Base-by-base conservation (phyloP, 2,113 vertebrate species). In the Callithrix jacchus region DNA sequence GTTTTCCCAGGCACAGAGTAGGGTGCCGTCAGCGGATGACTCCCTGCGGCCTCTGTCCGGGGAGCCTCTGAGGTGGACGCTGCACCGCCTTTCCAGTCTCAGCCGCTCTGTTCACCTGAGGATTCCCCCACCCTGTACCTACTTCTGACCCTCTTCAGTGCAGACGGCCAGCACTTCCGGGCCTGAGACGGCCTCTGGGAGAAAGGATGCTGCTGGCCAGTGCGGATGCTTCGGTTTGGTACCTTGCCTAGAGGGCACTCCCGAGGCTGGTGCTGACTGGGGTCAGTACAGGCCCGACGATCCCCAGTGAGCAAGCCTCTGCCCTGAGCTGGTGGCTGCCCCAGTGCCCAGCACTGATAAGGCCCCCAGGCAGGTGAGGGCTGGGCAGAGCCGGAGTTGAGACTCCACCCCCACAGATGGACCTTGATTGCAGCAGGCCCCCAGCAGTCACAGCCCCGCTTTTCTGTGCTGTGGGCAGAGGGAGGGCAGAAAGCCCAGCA, bases 401-500 rank as follows among this genome's bases (percentile, higher is more conserved):
- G 7, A 27, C 40, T 45, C 73, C 7, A 0, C 0, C 13, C 37
- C 20, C 71, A 25, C 23, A 12, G 40, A 27, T 3, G 27, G 74
- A 32, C 42, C 42, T 45, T 30, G 42, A 16, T 4, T 77, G 74
- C 45, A 27, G 42, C 17, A 3, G 42, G 8, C 74, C 74, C 16
- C 32, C 14, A 47, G 42, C 27, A 47, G 42, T 45, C 45, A 30
- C 16, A 1, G 16, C 3, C 42, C 42, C 27, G 8, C 27, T 77
- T 17, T 17, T 70, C 45, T 8, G 18, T 54, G 21, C n/a, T 45
- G 47, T 49, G 8, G 35, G 47, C 23, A 14, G 47, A 3, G 32
- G 18, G 0, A 7, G 71, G 47, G 12, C 4, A 6, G 18, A 35
- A 58, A 21, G 12, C 23, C 32, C 1, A 0, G 49, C 16, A 21